Conservation (phyloP, 2,888 invertebrate genomes). For the Bedellia somnulentella region DNA sequence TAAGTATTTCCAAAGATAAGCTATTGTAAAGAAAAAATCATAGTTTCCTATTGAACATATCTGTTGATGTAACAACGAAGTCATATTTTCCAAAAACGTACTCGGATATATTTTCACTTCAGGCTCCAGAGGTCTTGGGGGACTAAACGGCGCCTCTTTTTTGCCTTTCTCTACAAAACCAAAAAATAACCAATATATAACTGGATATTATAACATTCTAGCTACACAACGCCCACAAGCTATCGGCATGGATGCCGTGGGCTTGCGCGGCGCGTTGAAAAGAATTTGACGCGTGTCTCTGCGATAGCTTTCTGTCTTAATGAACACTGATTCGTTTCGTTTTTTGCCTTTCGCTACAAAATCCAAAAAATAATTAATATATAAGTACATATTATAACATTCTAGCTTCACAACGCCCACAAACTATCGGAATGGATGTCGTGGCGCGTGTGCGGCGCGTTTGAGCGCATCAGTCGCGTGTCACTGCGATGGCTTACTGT, state of each 20-base stretch:
- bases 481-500: no score
- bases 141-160: conserved; percentile 91
- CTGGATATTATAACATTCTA: conserved; percentile 33
- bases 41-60: no score
- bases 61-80: conserved; percentile 73
- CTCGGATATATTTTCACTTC: conserved; percentile 76
- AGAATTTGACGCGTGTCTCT: conserved; percentile 83
- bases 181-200: no score
- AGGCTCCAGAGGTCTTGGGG: conserved; percentile 87
- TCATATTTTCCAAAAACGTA: no score
- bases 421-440: conserved; percentile 94
- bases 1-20: no score
- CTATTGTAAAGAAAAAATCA: no score
- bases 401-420: conserved; percentile 85
- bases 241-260: conserved; percentile 95
- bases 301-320: conserved; percentile 73
- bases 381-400: no score
- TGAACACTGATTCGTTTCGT: no score
- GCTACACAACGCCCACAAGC: conserved; percentile 88
- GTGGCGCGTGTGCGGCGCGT: conserved; percentile 89
- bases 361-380: no score
- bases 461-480: conserved; percentile 87
- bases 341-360: no score
- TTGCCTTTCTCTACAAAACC: no score
- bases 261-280: conserved; percentile 90